Evolutionary conservation across 1,140 invertebrate species (phyloP), one percentile per base, ranked within the genome.

Genomic region (Drosophila ogumai): DNA sequence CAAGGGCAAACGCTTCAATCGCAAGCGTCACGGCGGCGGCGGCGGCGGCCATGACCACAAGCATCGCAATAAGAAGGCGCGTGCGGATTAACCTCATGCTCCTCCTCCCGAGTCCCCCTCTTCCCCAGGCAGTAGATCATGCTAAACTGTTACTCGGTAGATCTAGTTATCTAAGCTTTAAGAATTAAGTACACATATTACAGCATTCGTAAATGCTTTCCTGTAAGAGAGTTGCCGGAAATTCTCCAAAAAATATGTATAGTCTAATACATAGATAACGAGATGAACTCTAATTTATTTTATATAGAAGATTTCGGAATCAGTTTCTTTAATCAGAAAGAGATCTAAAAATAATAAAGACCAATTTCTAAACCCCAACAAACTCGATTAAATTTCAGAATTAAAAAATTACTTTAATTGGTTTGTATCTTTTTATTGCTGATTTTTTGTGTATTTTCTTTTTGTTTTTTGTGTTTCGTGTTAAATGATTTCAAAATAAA

Each of bases 1-100:
- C 75, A 91, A 82, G 66, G 86, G 77, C 63, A 91, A 91, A 44
- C 90, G 91, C 19, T 91, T 91, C 68, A 81, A 79, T 15, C 92
- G 92, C 38, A 92, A 92, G 44, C 94, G 94, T 66, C 87, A 88
- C 43, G 84, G 84, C 22, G 81, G 84, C 19, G 49, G 77, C 40
- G 84, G 84, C 25, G 81, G 84, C 17, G 49, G 77, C 58, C 19
- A 38, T 38, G 82, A 92, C 54, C 77, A 91, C 73, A 76, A 76
- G 15, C 65, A 78, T 31, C 54, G 82, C 32, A 41, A 50, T 38
- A 91, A 91, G 64, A 90, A 90, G 58, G 22, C 72, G 41, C 77
- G 81, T 25, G 31, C 49, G 46, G 75, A 88, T 28, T 88, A 88
- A 55, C 25, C 52, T 15, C 32, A 34, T 12, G 6, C 32, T 32